Percentiles rank a stretch among this genome's conserved stretches.
These are phyloP conservation scores for Acleris cristana DNA, from an alignment of 2,888 invertebrate species.

Conservation along the genomic window DNA sequence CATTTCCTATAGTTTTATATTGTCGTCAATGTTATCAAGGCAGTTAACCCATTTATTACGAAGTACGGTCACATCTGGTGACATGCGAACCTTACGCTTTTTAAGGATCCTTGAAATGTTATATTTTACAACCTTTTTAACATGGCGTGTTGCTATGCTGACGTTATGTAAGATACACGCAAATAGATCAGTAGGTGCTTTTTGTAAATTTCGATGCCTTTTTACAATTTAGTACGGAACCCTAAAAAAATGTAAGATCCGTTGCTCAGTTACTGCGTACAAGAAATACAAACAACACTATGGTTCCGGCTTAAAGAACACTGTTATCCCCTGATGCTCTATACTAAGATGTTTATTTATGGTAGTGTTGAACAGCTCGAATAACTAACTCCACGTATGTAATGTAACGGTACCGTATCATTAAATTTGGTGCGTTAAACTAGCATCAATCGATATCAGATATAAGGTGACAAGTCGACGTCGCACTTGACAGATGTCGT, in stretches of 20 bases:
- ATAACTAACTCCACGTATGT: background rate
- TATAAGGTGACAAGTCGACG: slow-evolving; percentile 27
- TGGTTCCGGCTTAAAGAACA: too few relatives aligned
- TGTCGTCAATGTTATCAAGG: slow-evolving; percentile 34
- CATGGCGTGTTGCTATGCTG: too few relatives aligned
- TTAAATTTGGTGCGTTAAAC: slow-evolving; percentile 20
- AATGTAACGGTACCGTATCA: slow-evolving; percentile 21
- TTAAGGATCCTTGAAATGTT: slow-evolving; percentile 1
- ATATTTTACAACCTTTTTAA: background rate
- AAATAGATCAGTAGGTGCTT: too few relatives aligned
- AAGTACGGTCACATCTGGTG: slow-evolving; percentile 32
- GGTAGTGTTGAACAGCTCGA: too few relatives aligned
- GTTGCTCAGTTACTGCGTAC: too few relatives aligned
- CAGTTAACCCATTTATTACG: slow-evolving; percentile 36
- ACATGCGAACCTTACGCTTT: slow-evolving; percentile 30
- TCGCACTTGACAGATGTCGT: slow-evolving; percentile 27
- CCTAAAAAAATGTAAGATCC: too few relatives aligned
- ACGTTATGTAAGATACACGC: too few relatives aligned
- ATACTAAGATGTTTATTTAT: too few relatives aligned
- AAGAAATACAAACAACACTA: too few relatives aligned
- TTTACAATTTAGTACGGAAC: too few relatives aligned
- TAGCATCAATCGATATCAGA: slow-evolving; percentile 31
- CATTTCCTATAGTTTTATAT: slow-evolving; percentile 33
- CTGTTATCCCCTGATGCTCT: too few relatives aligned
- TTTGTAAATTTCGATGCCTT: too few relatives aligned